A percentile compares a stretch with the other conserved stretches of the same genome.
Conservation (phyloP, 1,140 invertebrate species). For the Harlomillsia oculata region DNA sequence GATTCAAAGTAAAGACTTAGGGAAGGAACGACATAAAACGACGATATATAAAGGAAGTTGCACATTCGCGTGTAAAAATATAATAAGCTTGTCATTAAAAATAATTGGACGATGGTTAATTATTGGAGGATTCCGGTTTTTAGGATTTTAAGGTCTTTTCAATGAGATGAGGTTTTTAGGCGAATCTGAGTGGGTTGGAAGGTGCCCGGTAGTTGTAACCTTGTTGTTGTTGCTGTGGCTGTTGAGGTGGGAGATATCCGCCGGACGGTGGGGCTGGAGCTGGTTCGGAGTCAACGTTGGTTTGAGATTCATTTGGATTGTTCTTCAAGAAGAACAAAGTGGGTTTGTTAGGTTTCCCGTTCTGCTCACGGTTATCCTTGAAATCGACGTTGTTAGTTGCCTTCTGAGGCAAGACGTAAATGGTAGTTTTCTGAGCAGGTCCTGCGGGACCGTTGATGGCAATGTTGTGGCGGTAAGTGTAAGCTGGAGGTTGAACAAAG, state of each 20-base stretch:
- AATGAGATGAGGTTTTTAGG: neutral
- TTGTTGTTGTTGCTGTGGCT: neutral
- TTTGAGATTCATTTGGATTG: neutral
- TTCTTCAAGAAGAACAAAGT: constrained; percentile 11
- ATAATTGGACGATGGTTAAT: too few species aligned
- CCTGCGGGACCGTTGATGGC: constrained; percentile 5
- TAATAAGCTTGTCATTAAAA: too few species aligned
- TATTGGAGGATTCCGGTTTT: too few species aligned
- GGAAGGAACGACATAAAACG: too few species aligned
- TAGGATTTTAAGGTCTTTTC: neutral
- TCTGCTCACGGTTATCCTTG: neutral
- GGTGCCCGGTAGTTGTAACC: constrained; percentile 3
- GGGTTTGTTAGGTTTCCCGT: neutral
- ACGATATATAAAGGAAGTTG: too few species aligned
- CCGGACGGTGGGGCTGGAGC: neutral
- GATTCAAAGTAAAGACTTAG: too few species aligned
- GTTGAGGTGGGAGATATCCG: neutral
- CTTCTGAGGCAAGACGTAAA: constrained; percentile 12
- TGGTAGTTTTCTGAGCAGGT: neutral
- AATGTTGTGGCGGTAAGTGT: constrained; percentile 2
- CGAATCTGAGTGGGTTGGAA: neutral
- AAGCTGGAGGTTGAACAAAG: constrained; percentile 9
- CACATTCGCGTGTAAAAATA: too few species aligned
- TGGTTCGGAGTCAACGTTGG: neutral
- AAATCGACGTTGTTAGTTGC: neutral